A percentile compares a stretch with the other conserved stretches of the same genome.
phyloP scores from a whole-genome alignment of 2,888 invertebrate genomes.

The Nowickia ferox region DNA sequence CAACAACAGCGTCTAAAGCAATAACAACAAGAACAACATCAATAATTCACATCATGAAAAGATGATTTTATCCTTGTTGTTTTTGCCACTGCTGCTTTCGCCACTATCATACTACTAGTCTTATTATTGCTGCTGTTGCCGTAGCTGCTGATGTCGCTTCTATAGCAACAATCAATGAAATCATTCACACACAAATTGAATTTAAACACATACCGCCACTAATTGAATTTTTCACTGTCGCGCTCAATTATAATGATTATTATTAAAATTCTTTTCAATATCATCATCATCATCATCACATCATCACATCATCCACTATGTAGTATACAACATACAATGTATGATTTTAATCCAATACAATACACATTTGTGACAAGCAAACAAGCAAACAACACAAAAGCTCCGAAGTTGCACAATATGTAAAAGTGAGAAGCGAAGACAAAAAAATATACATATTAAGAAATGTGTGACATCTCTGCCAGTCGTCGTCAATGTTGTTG shows the following conservation, averaged over 20 bases:
- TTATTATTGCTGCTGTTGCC: constrained; percentile 10
- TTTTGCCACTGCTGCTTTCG: constrained; percentile 23
- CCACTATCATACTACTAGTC: constrained; percentile 20
- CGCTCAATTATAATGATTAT: constrained; percentile 78
- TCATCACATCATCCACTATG: background rate
- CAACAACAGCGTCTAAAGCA: constrained; percentile 9
- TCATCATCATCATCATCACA: constrained; percentile 36
- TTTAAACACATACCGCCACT: constrained; percentile 78
- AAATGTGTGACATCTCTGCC: constrained; percentile 71
- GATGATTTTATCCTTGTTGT: constrained; percentile 48
- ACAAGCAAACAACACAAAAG: constrained; percentile 1
- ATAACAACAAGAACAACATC: constrained; percentile 33
- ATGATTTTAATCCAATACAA: constrained; percentile 61
- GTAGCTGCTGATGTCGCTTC: constrained; percentile 50
- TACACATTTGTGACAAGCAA: constrained; percentile 55
- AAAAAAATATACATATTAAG: constrained; percentile 18
- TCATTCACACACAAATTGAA: constrained; percentile 78
- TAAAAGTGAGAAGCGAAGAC: background rate
- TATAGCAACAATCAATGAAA: constrained; percentile 76
- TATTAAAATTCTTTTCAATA: constrained; percentile 77
- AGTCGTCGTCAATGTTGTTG: constrained; percentile 37
- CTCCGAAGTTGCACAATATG: background rate
- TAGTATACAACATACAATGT: constrained; percentile 51
- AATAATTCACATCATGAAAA: constrained; percentile 61
- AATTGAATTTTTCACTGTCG: constrained; percentile 81